Base-by-base conservation (phyloP, 2,113 vertebrate genomes). In the Loxodonta africana region DNA sequence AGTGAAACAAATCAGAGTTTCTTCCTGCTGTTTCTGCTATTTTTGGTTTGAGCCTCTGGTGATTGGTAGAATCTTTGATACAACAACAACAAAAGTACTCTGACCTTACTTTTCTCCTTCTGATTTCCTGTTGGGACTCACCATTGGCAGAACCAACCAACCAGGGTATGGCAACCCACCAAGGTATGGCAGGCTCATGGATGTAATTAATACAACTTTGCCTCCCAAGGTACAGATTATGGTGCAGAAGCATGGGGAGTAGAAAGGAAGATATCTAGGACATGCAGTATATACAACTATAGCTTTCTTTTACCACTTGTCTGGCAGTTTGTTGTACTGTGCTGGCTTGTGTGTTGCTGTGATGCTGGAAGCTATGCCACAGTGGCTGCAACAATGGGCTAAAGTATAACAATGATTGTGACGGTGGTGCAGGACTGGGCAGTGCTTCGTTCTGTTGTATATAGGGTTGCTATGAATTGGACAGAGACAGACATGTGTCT, bases 51-150 rank as follows among this genome's bases (percentile, higher is more conserved):
- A 99, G 97, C 99, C 99, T 95, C 99, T 99, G 0, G 99, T 99
- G 87, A 99, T 99, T 97, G 99, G 99, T 98, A 99, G 99, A 97
- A 99, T 99, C 95, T 98, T 99, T 93, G 99, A 99, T 96, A 99
- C 99, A 26, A 99, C 99, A 44, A 99, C 53, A 57, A 99, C 91
- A 99, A 99, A 97, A 97, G 21, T 41, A 69, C 15, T 57, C 53
- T 57, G 53, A 57, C 28, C 60, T 67, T 48, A 76, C 46, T 76
- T 60, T 67, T 4, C 37, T 48, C 37, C n/a, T 74, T 67, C 41
- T 76, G 25, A 83, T 57, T 83, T 74, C 21, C 14, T 83, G n/a
- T 33, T 33, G 28, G 25, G 23, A 51, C n/a, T 89, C 30, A 65
- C 67, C 33, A 25, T 33, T 65, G 78, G 78, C 8, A 65, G n/a